Base-by-base conservation (phyloP, 2,888 invertebrate species). In the Leucophora obtusa region DNA sequence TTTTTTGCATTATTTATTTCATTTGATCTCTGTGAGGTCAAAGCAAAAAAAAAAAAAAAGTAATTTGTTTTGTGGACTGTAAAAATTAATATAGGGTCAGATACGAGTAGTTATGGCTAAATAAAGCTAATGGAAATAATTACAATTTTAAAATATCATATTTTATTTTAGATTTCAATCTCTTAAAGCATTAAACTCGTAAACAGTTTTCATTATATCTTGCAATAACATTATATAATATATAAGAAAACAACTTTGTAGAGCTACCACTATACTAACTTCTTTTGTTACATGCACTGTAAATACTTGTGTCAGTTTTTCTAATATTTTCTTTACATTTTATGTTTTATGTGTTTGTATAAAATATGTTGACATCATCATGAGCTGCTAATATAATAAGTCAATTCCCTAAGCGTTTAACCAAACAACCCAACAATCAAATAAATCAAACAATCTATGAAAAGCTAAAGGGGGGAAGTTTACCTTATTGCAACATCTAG, bases 361-460 rank as follows among this genome's bases (percentile, higher is more conserved):
- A 56, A 68, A 35, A 65, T 50, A 21, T 38, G 56, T 56, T 69
- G 75, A 59, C 70, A 59, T 65, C 70, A 65, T 43, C 69, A 73
- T 73, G 73, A 69, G 79, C 65, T 69, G 73, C 69, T 63, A 69
- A 73, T 73, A 43, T 59, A 69, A 79, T 68, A 65, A 68, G 51
- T 59, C 69, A 79, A 79, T 69, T 79, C 69, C 69, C 69, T 73
- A 53, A 65, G 43, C 50, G 53, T 69, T 79, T 66, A 69, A 65
- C 58, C 18, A 63, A 65, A 69, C 73, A 73, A 73, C 51, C 63
- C 43, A 70, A 53, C 62, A 71, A 71, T 60, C 56, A 60, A 71
- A 71, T 54, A 58, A 73, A 53, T 43, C 33, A 43, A 66, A 68
- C 60, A 75, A 75, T 35, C 38, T 28, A 9, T 54, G 18, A 56